Percentiles rank a stretch among this genome's conserved stretches.
Conservation (phyloP, 2,797 vertebrate genomes). For the Cyclura pinguis region DNA sequence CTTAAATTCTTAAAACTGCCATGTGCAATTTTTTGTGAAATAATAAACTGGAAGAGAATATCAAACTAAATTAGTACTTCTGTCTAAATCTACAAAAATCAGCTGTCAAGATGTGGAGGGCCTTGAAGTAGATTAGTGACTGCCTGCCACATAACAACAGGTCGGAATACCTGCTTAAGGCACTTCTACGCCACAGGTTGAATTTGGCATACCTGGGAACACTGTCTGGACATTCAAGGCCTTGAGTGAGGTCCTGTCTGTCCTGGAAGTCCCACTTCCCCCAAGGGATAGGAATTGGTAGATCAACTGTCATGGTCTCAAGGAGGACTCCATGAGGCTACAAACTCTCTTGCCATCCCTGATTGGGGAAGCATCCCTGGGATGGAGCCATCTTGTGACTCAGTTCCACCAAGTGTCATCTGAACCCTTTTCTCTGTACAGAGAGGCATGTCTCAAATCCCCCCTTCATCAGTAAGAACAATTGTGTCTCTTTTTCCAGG, state of each 20-base stretch:
- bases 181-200: neutral
- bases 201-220: neutral
- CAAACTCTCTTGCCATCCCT: no score
- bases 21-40: neutral
- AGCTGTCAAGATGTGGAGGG: neutral
- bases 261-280: neutral
- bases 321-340: no score
- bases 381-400: no score
- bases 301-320: no score
- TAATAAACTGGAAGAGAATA: accelerated
- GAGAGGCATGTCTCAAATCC: no score
- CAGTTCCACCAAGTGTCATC: no score
- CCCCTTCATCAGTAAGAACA: no score
- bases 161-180: neutral
- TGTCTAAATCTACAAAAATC: neutral
- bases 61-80: no score
- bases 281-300: no score
- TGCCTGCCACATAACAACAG: neutral
- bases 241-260: neutral
- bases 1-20: neutral
- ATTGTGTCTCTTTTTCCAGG: no score
- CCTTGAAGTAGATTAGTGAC: neutral
- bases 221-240: neutral
- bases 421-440: no score
- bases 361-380: no score